Conservation (phyloP, 1,140 invertebrate species). For the Delia radicum region DNA sequence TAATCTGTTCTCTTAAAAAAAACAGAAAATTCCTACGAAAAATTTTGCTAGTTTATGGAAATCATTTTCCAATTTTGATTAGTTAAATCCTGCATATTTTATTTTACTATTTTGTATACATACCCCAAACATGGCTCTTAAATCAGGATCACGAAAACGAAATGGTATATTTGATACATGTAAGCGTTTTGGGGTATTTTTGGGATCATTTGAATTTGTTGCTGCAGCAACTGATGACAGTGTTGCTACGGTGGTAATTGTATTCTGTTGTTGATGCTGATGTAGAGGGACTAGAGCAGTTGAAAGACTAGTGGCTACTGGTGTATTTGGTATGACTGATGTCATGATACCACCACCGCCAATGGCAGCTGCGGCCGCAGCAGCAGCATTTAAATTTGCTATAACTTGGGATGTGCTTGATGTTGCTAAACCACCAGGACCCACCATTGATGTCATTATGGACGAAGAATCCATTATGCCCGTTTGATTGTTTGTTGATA, state of each 20-base stretch:
- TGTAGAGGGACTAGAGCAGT: slow-evolving; percentile 47
- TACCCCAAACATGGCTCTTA: slow-evolving; percentile 97
- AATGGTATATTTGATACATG: slow-evolving; percentile 99
- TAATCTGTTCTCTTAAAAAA: no score
- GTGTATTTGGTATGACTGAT: slow-evolving; percentile 37
- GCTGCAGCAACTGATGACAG: slow-evolving; percentile 35
- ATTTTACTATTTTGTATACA: slow-evolving; percentile 57
- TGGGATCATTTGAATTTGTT: slow-evolving; percentile 47
- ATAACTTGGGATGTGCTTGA: slow-evolving; percentile 49
- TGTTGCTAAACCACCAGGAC: slow-evolving; percentile 26
- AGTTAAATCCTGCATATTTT: no score
- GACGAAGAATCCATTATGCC: slow-evolving; percentile 16
- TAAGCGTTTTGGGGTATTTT: slow-evolving; percentile 79
- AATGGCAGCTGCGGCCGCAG: no score
- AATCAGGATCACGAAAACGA: slow-evolving; percentile 95
- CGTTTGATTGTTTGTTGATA: slow-evolving; percentile 32
- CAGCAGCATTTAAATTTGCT: slow-evolving; percentile 49
- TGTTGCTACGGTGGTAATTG: slow-evolving; percentile 49
- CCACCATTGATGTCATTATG: slow-evolving; percentile 25
- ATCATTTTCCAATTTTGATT: no score
- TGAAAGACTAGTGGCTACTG: slow-evolving; percentile 45
- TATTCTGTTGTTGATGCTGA: slow-evolving; percentile 28
- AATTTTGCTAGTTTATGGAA: no score
- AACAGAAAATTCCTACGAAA: no score
- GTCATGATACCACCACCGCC: slow-evolving; percentile 50